These are phyloP conservation scores for Cercopithecus mona DNA, from an alignment of 2,113 vertebrate genomes.

Conservation along the genomic window DNA sequence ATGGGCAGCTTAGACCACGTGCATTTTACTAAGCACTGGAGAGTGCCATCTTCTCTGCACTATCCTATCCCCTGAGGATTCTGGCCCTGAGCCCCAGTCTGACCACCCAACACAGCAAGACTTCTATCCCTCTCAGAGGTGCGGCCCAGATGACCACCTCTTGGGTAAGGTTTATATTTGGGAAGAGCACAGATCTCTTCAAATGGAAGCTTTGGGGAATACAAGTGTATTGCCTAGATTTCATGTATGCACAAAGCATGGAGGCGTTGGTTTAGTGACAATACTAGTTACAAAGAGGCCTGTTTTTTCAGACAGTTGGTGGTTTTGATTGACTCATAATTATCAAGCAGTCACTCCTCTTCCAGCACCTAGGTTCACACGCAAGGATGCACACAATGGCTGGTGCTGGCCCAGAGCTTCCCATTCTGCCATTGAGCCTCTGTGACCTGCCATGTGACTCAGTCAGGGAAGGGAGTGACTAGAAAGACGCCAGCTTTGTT, in stretches of 20 bases:
- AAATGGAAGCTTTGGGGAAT: background rate
- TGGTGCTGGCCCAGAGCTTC: background rate
- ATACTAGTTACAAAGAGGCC: background rate
- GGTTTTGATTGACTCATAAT: background rate
- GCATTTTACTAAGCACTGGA: background rate
- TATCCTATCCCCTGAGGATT: background rate
- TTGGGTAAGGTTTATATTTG: slow-evolving; percentile 8
- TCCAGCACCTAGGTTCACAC: background rate
- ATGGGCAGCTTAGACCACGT: background rate
- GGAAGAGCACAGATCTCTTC: background rate
- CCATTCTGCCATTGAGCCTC: background rate
- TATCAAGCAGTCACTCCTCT: background rate
- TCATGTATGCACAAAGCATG: background rate
- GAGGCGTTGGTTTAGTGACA: background rate
- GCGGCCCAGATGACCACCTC: background rate
- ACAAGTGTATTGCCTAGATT: background rate
- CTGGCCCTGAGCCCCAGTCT: background rate
- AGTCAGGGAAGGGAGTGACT: background rate
- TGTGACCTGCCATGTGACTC: background rate
- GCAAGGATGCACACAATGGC: background rate
- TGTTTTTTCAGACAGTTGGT: background rate
- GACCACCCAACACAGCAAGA: background rate
- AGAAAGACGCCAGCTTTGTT: background rate
- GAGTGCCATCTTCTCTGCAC: background rate
- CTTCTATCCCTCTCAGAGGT: background rate